These are phyloP conservation scores for Crocallis elinguaria DNA, from an alignment of 2,888 invertebrate genomes.

Conservation along the genomic window DNA sequence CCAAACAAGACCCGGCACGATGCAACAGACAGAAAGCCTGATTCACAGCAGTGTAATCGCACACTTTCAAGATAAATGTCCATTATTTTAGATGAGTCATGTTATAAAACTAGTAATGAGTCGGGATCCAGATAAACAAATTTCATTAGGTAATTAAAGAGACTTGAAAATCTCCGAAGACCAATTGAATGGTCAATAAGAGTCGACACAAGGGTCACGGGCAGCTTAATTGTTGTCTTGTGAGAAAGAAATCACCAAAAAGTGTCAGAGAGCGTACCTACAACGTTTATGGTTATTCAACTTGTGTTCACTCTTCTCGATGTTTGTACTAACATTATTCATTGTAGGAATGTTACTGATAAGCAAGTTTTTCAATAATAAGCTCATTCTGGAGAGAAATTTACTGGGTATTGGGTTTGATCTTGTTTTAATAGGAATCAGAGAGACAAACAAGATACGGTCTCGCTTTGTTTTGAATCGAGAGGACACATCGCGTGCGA, in stretches of 20 bases:
- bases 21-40: conserved; percentile 16
- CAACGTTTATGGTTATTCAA: conserved; percentile 35
- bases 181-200: conserved; percentile 77
- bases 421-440: conserved; percentile 33
- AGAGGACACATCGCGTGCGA: neutral
- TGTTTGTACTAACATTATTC: conserved; percentile 47
- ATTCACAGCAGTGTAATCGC: conserved; percentile 12
- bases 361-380: conserved; percentile 64
- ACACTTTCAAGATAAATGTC: conserved; percentile 13
- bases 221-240: conserved; percentile 66
- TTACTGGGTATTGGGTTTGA: conserved; percentile 52
- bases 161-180: conserved; percentile 67
- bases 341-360: conserved; percentile 58
- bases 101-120: conserved; percentile 9
- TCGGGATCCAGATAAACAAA: conserved; percentile 26
- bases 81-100: conserved; percentile 27
- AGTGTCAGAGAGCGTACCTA: conserved; percentile 10
- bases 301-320: conserved; percentile 45
- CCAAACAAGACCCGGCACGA: neutral
- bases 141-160: conserved; percentile 43
- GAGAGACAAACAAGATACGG: conserved; percentile 25
- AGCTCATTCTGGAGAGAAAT: conserved; percentile 62
- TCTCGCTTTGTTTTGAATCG: conserved; percentile 11
- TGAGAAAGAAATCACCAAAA: conserved; percentile 52
- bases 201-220: conserved; percentile 74